Evolutionary conservation across 2,113 vertebrate genomes (phyloP).

Genomic region (Phoenicopterus ruber): DNA sequence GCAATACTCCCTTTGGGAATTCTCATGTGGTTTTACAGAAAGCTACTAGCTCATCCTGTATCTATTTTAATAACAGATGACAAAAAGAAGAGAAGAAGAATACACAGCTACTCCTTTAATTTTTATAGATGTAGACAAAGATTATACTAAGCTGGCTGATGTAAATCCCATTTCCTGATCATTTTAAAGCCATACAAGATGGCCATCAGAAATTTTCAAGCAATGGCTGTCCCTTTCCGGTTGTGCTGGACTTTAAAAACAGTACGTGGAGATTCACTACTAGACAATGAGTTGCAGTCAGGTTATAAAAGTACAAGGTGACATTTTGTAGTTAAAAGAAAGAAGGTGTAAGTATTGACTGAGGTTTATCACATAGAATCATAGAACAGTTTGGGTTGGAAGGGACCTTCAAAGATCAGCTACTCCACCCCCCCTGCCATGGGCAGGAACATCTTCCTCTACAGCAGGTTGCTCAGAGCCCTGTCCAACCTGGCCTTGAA

Average conservation of each 20-base stretch:
- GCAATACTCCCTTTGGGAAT: neutral
- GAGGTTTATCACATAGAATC: neutral
- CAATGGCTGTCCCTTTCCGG: neutral
- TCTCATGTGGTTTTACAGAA: neutral
- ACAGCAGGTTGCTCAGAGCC: neutral
- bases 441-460: neutral
- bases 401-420: neutral
- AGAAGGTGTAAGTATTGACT: neutral
- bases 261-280: neutral
- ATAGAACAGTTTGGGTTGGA: neutral
- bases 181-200: neutral
- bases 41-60: neutral
- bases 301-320: neutral
- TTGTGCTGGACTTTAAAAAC: neutral
- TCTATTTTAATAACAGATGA: neutral
- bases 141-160: neutral
- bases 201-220: neutral
- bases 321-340: neutral
- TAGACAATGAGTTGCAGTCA: neutral
- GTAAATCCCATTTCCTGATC: neutral
- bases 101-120: neutral
- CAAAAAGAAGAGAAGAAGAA: neutral
- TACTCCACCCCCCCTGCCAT: neutral
- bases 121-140: neutral
- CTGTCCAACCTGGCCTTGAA: neutral